These are phyloP conservation scores for Tetrapedia diversipes DNA, from an alignment of 2,888 invertebrate genomes.

Conservation along the genomic window DNA sequence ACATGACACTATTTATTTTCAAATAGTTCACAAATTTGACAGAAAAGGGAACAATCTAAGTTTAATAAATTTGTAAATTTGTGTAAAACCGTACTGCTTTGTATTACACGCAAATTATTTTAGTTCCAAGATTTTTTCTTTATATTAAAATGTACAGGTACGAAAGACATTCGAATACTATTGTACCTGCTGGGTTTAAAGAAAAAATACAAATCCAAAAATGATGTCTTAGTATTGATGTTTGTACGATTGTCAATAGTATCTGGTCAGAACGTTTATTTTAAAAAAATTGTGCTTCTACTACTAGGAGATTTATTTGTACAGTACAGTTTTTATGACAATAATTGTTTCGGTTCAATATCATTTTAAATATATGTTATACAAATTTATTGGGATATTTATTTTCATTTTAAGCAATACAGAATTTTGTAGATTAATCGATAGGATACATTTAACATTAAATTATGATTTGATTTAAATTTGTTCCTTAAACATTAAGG, in stretches of 20 bases:
- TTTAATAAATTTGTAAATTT: background rate
- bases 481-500: background rate
- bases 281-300: background rate
- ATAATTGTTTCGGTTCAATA: constrained; percentile 11
- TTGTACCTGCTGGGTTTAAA: constrained; percentile 44
- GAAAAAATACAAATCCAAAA: constrained; percentile 28
- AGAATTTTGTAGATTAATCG: background rate
- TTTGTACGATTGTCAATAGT: constrained; percentile 13
- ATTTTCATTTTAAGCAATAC: background rate
- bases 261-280: constrained; percentile 14
- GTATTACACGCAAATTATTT: constrained; percentile 6
- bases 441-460: no score
- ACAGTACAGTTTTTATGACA: background rate
- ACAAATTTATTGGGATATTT: background rate
- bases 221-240: constrained; percentile 20
- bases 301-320: background rate
- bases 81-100: constrained; percentile 7
- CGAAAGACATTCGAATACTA: constrained; percentile 36
- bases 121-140: constrained; percentile 12
- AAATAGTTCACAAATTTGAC: background rate
- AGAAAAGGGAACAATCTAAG: background rate
- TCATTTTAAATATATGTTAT: background rate
- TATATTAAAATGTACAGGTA: constrained; percentile 8
- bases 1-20: background rate
- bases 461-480: no score